Percentiles rank a stretch among this genome's conserved stretches.
These are phyloP conservation scores for Tetragnatha versicolor DNA, from an alignment of 1,140 invertebrate genomes.

Conservation along the genomic window DNA sequence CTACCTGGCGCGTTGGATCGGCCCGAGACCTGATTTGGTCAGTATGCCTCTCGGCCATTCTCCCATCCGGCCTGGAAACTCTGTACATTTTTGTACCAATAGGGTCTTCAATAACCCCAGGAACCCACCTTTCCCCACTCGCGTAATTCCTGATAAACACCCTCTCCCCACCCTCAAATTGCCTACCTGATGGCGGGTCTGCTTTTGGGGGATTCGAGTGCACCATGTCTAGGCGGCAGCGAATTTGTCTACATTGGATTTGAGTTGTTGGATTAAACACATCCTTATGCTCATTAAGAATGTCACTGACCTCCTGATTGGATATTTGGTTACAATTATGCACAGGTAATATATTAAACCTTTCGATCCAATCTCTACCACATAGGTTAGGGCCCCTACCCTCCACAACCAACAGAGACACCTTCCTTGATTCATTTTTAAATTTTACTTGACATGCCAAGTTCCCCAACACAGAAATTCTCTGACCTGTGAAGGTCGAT, in stretches of 20 bases:
- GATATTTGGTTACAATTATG: background rate
- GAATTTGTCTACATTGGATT: no score
- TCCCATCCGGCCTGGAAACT: background rate
- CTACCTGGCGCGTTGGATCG: conserved; percentile 58
- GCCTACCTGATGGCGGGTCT: no score
- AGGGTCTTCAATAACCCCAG: no score
- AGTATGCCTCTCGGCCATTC: background rate
- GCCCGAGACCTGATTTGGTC: background rate
- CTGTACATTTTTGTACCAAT: no score
- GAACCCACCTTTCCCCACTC: no score
- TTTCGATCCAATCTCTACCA: background rate
- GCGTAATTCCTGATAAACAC: no score
- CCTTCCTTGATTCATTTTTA: background rate
- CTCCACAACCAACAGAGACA: no score
- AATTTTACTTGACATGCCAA: background rate
- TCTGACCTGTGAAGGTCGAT: no score
- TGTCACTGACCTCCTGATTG: background rate
- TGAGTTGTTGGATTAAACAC: background rate
- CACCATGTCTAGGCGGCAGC: no score
- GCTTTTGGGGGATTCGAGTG: no score
- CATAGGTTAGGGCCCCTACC: background rate
- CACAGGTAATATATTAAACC: background rate
- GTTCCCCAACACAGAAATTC: no score
- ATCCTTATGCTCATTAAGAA: background rate
- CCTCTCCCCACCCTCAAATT: no score